A percentile compares a stretch with the other conserved stretches of the same genome.
Conservation (phyloP, 2,797 vertebrate genomes). For the Scomberomorus guttatus region DNA sequence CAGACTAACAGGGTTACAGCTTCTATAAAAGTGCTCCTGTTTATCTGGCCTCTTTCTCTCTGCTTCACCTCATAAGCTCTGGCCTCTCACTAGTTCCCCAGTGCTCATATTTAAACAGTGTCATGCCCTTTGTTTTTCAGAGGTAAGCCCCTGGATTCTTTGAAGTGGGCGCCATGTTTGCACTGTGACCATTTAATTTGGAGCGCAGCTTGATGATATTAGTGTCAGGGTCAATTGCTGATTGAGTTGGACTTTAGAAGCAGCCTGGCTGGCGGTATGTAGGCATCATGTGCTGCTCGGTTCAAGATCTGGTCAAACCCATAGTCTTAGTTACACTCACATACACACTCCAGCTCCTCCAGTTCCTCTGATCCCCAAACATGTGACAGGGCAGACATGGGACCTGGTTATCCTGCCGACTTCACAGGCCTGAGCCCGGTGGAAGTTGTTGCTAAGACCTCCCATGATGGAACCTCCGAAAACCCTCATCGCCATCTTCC, state of each 20-base stretch:
- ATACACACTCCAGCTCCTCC: conserved; percentile 62
- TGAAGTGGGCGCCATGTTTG: conserved; percentile 77
- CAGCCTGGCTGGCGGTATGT: conserved; percentile 61
- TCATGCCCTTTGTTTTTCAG: conserved; percentile 71
- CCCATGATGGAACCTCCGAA: conserved; percentile 57
- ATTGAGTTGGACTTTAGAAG: conserved; percentile 65
- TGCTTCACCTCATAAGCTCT: conserved; percentile 45
- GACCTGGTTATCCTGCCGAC: conserved; percentile 69
- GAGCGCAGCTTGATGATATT: conserved; percentile 78
- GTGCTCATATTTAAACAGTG: conserved; percentile 69
- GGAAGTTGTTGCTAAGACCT: conserved; percentile 66
- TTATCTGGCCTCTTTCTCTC: conserved; percentile 43
- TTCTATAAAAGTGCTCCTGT: conserved; percentile 64
- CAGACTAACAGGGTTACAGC: conserved; percentile 26
- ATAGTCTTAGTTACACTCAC: conserved; percentile 74
- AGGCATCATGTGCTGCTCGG: conserved; percentile 78
- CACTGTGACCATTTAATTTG: conserved; percentile 71
- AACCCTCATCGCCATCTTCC: conserved; percentile 30
- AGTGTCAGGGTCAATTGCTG: conserved; percentile 81
- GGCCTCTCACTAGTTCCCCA: conserved; percentile 43
- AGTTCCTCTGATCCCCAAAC: conserved; percentile 75
- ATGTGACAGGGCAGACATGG: conserved; percentile 81
- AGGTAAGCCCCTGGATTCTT: conserved; percentile 66
- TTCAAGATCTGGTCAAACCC: conserved; percentile 78
- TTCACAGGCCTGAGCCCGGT: conserved; percentile 58